Evolutionary conservation across 92 coral and sea anemone genomes (phyloP).

Genomic region (Porites evermanni): DNA sequence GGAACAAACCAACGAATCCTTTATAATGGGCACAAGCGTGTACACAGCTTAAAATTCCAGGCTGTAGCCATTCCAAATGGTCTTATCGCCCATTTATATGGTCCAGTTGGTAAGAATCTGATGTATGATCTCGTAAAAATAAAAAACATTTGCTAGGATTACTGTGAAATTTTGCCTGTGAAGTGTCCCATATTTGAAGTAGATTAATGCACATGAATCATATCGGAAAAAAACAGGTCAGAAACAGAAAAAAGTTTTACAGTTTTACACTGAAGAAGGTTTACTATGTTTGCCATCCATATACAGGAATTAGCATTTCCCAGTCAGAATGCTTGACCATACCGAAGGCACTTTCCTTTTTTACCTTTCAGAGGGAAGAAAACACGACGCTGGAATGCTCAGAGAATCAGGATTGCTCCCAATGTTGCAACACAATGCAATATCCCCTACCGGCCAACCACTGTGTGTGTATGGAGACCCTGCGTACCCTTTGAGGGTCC

Average conservation of each 20-base stretch:
- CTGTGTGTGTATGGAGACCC: no score
- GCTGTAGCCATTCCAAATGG: slow-evolving; percentile 42
- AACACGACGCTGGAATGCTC: no score
- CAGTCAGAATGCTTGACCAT: not conserved
- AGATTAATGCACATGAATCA: no score
- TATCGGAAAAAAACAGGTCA: not conserved
- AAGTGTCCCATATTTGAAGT: not conserved
- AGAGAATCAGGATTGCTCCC: no score
- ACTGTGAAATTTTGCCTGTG: not conserved
- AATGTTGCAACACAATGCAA: no score
- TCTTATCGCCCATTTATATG: slow-evolving; percentile 47
- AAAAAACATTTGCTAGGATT: not conserved
- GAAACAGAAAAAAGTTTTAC: slow-evolving; percentile 1
- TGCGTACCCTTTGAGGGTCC: no score
- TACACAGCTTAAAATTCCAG: slow-evolving; percentile 20
- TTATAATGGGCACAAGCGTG: not conserved
- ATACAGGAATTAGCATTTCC: slow-evolving; percentile 10
- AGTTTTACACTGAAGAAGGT: slow-evolving; percentile 9
- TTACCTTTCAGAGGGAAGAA: slow-evolving; percentile 48
- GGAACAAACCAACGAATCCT: slow-evolving; percentile 25
- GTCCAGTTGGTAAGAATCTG: slow-evolving; percentile 2
- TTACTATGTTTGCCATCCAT: slow-evolving; percentile 12
- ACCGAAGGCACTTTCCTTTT: not conserved
- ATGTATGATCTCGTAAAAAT: not conserved
- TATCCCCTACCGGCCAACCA: no score